Percentiles rank a stretch among this genome's conserved stretches.
Conservation (phyloP, 1,140 invertebrate genomes). For the Liolophura sinensis region DNA sequence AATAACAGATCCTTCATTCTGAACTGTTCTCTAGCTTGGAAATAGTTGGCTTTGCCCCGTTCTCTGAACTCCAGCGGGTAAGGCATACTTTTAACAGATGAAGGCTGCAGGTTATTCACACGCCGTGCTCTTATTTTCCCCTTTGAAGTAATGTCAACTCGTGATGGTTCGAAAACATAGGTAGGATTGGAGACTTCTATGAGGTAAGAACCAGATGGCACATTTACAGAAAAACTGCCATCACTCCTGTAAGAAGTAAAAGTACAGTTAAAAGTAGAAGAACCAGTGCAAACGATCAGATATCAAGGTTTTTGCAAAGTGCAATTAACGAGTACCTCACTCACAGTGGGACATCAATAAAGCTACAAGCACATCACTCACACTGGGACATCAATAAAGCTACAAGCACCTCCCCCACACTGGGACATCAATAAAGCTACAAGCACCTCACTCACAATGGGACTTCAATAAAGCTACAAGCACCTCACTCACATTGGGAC, state of each 20-base stretch:
- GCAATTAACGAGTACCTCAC: constrained; percentile 2
- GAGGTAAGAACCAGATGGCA: constrained; percentile 93
- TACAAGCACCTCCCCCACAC: no score
- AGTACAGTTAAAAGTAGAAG: constrained; percentile 11
- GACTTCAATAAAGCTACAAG: no score
- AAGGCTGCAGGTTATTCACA: constrained; percentile 93
- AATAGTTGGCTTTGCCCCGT: constrained; percentile 82
- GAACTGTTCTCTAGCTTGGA: constrained; percentile 92
- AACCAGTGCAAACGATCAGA: no score
- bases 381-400: no score
- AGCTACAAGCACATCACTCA: no score
- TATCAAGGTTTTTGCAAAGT: constrained; percentile 6
- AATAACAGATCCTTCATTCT: constrained; percentile 89
- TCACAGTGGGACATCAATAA: background rate
- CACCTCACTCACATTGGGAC: no score
- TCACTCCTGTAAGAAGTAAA: constrained; percentile 64
- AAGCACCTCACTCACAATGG: no score
- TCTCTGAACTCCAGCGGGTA: constrained; percentile 91
- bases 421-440: no score
- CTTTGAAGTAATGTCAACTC: constrained; percentile 56
- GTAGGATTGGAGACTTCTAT: constrained; percentile 91
- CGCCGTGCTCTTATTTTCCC: constrained; percentile 94
- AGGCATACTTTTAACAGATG: constrained; percentile 68
- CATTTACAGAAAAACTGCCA: constrained; percentile 86
- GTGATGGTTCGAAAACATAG: constrained; percentile 68